These are phyloP conservation scores for Notocelia uddmanniana DNA, from an alignment of 2,888 invertebrate genomes.

Conservation along the genomic window DNA sequence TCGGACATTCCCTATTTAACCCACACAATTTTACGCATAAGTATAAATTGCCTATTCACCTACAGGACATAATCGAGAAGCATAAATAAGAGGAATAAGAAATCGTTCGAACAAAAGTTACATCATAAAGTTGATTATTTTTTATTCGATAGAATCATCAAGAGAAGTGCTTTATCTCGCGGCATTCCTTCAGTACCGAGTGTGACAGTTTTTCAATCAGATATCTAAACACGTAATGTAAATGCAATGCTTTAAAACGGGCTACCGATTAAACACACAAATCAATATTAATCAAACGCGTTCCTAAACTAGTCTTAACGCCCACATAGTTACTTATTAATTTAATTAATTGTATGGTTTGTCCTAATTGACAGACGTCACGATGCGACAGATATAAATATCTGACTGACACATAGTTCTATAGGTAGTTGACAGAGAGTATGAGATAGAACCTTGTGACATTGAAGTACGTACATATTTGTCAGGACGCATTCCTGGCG, in stretches of 20 bases:
- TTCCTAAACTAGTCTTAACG: conserved; percentile 36
- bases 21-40: no score
- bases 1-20: no score
- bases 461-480: conserved; percentile 62
- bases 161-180: background rate
- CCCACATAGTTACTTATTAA: conserved; percentile 53
- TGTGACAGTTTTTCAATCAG: conserved; percentile 26
- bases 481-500: conserved; percentile 66
- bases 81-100: no score
- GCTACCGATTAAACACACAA: conserved; percentile 32
- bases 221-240: conserved; percentile 11
- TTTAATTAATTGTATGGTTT: conserved; percentile 67
- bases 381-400: conserved; percentile 45
- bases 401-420: conserved; percentile 13
- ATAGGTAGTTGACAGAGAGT: background rate
- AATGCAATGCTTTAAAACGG: conserved; percentile 26
- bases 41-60: no score
- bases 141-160: background rate
- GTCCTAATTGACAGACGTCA: conserved; percentile 66
- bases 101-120: no score
- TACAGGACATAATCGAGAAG: no score
- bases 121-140: no score
- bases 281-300: conserved; percentile 44
- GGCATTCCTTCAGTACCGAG: conserved; percentile 1
- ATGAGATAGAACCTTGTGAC: conserved; percentile 27